Evolutionary conservation across 2,888 invertebrate genomes (phyloP), one percentile per base, ranked within the genome.

Genomic region (Anthophora plumipes): DNA sequence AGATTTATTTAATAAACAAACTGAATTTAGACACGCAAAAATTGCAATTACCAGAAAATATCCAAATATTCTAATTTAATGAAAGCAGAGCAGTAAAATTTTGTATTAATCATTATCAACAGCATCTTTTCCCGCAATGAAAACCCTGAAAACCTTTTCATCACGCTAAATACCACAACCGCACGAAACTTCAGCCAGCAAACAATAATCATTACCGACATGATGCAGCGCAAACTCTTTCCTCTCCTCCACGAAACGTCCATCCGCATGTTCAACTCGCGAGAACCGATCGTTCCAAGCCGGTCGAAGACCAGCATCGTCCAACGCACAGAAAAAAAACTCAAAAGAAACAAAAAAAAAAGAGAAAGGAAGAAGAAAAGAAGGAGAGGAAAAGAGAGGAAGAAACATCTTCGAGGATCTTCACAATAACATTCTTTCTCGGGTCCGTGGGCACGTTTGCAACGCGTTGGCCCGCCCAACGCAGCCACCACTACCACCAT

Each of bases 361-460:
- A 59, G 54, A 52, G 59, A 22, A 25, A 14, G 48, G 50, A 39
- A 41, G 12, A 14, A 57, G n/a, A 46, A 59, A 64, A 52, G 57
- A 31, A n/a, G 41, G 64, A 7, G 22, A 17, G 8, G 12, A 52
- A 50, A 55, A 41, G 22, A 60, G 22, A 59, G 39, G 54, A 73
- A 72, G 69, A 43, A 74, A 68, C 61, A 59, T 63, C 46, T 55
- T 54, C 14, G 75, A 39, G 61, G 80, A 81, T 83, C 84, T 63
- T 81, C 80, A 81, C 83, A 87, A 88, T 87, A 84, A 82, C 84
- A 87, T 89, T 85, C 83, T 85, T 83, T 46, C 67, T 61, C 60
- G 43, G 71, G 63, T 43, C 54, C 63, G 37, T 63, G 67, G 59
- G 76, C 80, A 80, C 81, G 77, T 80, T 73, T 60, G 66, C 52